Evolutionary conservation across 2,888 invertebrate genomes (phyloP), one percentile per base, ranked within the genome.

Genomic region (Caenorhabditis sp.): DNA sequence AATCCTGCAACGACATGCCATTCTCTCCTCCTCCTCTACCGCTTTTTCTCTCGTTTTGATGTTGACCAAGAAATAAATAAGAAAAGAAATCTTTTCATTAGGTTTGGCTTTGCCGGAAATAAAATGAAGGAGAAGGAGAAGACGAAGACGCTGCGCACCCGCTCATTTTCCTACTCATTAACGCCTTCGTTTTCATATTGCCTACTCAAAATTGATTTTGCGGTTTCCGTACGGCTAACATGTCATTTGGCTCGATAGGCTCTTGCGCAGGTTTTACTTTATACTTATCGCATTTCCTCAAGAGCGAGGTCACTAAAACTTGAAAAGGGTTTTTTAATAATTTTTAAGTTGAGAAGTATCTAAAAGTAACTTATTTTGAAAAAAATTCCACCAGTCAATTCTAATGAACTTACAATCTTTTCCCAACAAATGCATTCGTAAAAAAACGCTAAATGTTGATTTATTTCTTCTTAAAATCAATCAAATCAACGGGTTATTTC

Each of bases 61-160:
- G n/a, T n/a, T n/a, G 80, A 62, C 67, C 58, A 79, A 70, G 72
- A 62, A 71, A 72, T 4, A 32, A 32, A 32, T 32, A 32, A 32
- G 32, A 32, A n/a, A 32, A 32, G 64, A 72, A 80, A 80, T 80
- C 74, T 74, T 65, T 80, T 69, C 80, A 80, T 80, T 80, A 80
- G 74, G 80, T 71, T 71, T 60, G 71, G 79, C 70, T 79, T 71
- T 71, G 58, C 58, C 67, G 67, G 67, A 70, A 65, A n/a, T n/a
- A n/a, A 44, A n/a, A 40, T 15, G 44, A 47, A 50, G 32, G 62
- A 71, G 50, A 51, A 58, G 26, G 61, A 44, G 26, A 18, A 28
- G 64, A 5, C 35, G 44, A 11, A 4, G 37, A 28, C n/a, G 47
- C 15, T 37, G 50, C 67, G 51, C 72, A 56, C 58, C 50, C 62